Percentiles rank a stretch among this genome's conserved stretches.
Evolutionary conservation across 2,888 invertebrate genomes (phyloP).

Genomic region (Lucinisca nassula): DNA sequence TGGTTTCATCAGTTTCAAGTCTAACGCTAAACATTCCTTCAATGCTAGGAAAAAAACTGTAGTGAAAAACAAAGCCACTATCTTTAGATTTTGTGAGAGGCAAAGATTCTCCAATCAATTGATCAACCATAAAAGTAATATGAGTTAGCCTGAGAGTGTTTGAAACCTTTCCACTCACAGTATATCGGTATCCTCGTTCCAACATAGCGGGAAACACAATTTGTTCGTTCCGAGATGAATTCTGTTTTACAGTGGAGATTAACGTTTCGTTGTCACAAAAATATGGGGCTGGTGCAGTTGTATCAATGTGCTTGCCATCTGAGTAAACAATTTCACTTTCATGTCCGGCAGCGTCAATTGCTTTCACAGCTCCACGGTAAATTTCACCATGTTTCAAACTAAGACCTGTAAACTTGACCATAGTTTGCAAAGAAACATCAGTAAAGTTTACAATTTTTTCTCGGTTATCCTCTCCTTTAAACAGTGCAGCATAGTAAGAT

Average conservation of each 20-base stretch:
- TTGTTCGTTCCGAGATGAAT: neutral
- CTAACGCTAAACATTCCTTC: neutral
- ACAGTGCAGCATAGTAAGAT: conserved; percentile 32
- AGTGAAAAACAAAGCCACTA: neutral
- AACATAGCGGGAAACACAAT: neutral
- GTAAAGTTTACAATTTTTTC: conserved; percentile 3
- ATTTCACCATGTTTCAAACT: conserved; percentile 32
- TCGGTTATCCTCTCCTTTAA: neutral
- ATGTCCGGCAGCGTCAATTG: conserved; percentile 69
- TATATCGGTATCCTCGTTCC: neutral
- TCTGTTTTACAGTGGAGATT: neutral
- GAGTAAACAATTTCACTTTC: conserved; percentile 50
- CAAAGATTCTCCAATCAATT: neutral
- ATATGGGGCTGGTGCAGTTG: conserved; percentile 29
- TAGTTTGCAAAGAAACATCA: conserved; percentile 45
- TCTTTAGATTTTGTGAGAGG: neutral
- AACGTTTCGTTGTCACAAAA: neutral
- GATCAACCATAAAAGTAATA: neutral
- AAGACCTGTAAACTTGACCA: conserved; percentile 10
- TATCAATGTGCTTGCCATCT: conserved; percentile 51
- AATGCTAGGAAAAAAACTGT: neutral
- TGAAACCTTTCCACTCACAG: neutral
- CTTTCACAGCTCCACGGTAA: conserved; percentile 62
- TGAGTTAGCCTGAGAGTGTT: too few species aligned
- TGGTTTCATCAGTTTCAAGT: neutral